Base-by-base conservation (phyloP, 2,113 vertebrate species). In the Misgurnus mizolepis region DNA sequence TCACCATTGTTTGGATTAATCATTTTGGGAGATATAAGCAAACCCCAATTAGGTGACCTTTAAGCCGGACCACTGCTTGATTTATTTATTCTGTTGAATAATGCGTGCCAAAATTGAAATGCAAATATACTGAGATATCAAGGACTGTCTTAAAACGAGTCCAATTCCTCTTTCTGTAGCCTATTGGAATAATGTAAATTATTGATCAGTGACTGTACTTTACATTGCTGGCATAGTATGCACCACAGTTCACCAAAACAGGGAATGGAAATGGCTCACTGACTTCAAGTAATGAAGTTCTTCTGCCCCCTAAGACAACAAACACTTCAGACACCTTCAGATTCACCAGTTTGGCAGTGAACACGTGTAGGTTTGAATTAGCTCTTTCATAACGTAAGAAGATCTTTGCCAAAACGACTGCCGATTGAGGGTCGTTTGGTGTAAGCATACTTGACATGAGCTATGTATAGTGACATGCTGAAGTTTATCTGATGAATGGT, bases 361-460 rank as follows among this genome's bases (percentile, higher is more conserved):
- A 95, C 95, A 93, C 96, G 95, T 96, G 95, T 94, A 94, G 94
- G 95, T 94, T 93, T 95, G 95, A 97, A 94, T 94, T 94, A 90
- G 87, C 92, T 94, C 77, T 82, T 94, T 95, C 96, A 79, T 68
- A 79, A 93, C 92, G 95, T 94, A 93, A 97, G 95, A 94, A 92
- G 94, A 95, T 97, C 95, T 95, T 96, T 95, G 94, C 94, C 95
- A 98, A 97, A 96, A 97, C 96, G 94, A 97, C 96, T 95, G 95
- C 95, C 93, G 94, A 97, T 94, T 98, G 95, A 96, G 96, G 96
- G 96, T 95, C 95, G 96, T 96, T 97, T 94, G 95, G 94, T 92
- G 93, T 95, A 77, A 77, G 75, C 75, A 50, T 77, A 96, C 96
- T 98, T 97, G 95, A 98, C 97, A 96, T 94, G 92, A 93, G 94